Conservation (phyloP, 2,888 invertebrate genomes). For the Lepidochrysops patricia region DNA sequence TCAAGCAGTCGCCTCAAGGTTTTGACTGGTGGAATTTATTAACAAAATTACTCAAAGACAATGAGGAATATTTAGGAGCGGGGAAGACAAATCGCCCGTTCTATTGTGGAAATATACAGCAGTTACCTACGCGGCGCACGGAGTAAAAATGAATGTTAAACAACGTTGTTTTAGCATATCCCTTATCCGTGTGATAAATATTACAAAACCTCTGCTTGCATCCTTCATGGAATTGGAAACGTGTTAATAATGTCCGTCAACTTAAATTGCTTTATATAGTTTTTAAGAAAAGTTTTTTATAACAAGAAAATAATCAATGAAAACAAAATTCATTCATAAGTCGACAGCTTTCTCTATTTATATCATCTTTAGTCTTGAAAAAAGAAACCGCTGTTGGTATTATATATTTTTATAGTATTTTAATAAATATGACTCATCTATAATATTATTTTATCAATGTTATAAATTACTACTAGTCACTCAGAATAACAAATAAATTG, state of each 20-base stretch:
- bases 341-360: no score
- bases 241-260: no score
- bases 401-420: neutral
- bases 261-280: no score
- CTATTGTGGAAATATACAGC: conserved; percentile 57
- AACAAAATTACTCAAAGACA: conserved; percentile 67
- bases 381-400: no score
- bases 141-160: conserved; percentile 35
- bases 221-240: no score
- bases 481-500: conserved; percentile 1
- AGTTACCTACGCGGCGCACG: conserved; percentile 35
- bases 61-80: conserved; percentile 61
- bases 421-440: neutral
- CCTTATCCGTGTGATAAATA: neutral
- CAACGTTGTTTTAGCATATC: neutral
- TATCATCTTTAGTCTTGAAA: no score
- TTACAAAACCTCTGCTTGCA: neutral
- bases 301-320: no score
- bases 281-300: no score
- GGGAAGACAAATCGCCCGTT: conserved; percentile 59
- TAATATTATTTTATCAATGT: conserved; percentile 20
- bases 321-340: no score
- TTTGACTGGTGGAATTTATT: conserved; percentile 63
- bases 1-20: conserved; percentile 38
- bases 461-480: conserved; percentile 23